Conservation (phyloP, 2,797 vertebrate genomes). For the Lagocephalus sceleratus region DNA sequence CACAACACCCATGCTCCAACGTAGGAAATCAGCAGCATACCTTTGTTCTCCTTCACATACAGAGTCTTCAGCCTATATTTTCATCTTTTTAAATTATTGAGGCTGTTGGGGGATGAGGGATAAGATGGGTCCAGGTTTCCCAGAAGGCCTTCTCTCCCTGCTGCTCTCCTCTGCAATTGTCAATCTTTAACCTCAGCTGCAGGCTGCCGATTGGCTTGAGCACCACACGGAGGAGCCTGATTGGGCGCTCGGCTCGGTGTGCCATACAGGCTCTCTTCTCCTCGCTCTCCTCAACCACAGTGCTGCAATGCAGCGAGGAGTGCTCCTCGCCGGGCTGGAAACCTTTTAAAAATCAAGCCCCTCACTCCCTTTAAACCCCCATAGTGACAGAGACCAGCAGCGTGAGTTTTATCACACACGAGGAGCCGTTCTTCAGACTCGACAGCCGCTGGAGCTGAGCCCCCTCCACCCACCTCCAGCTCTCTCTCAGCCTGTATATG, state of each 20-base stretch:
- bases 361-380: slow-evolving; percentile 35
- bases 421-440: slow-evolving; percentile 36
- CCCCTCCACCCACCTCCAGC: slow-evolving; percentile 46
- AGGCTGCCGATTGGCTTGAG: slow-evolving; percentile 84
- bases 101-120: slow-evolving; percentile 83
- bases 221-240: slow-evolving; percentile 77
- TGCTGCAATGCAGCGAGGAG: slow-evolving; percentile 96
- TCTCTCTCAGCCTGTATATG: slow-evolving; percentile 49
- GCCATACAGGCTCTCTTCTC: slow-evolving; percentile 82
- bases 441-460: slow-evolving; percentile 54
- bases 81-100: slow-evolving; percentile 69
- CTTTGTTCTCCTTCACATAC: slow-evolving; percentile 80
- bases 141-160: slow-evolving; percentile 90
- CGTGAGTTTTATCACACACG: slow-evolving; percentile 42
- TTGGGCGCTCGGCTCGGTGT: slow-evolving; percentile 79
- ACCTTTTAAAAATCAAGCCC: slow-evolving; percentile 46
- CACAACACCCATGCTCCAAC: slow-evolving; percentile 64
- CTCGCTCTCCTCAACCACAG: slow-evolving; percentile 84
- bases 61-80: slow-evolving; percentile 81
- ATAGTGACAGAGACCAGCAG: slow-evolving; percentile 12
- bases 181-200: slow-evolving; percentile 94
- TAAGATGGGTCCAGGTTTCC: slow-evolving; percentile 94
- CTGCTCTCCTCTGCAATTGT: slow-evolving; percentile 86
- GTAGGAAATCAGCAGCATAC: slow-evolving; percentile 81
- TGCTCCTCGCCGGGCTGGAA: slow-evolving; percentile 64